Evolutionary conservation across 2,797 vertebrate genomes (phyloP), one percentile per base, ranked within the genome.

Genomic region (Simalia tracyae): DNA sequence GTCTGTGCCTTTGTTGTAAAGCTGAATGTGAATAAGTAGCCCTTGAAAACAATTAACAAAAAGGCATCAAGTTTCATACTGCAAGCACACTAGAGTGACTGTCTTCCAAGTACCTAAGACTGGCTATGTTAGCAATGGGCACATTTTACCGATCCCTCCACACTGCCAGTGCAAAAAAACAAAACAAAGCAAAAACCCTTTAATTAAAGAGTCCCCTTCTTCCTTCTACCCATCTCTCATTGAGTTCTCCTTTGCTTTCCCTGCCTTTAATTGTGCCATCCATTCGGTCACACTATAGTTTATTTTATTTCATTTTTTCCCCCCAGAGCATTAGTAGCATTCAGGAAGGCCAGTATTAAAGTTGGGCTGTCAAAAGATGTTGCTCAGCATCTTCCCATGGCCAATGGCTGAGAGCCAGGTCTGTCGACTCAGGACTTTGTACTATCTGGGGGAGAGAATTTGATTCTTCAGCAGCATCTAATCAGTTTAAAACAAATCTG

Each of bases 401-500:
- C 94, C 90, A 63, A 88, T 97, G 97, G 97, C 97, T 94, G 89
- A 88, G 22, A 97, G 97, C 97, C 97, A 98, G 95, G 46, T 94
- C 96, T 97, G 97, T 98, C 97, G 98, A 96, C 97, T 97, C 97
- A 97, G 94, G 93, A 94, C 97, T 97, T 97, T 97, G 96, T 97
- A 95, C 97, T 97, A 96, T 96, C 97, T 92, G 93, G 96, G 96
- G 96, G 95, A 98, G 97, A 98, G 97, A 96, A 97, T 96, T 92
- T 97, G 97, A 97, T 97, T 97, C 97, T 96, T 97, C 97, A 97
- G 97, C 97, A 96, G 96, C 96, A 96, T 97, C 96, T 97, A 97
- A 98, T 98, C 97, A 97, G 96, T 95, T 98, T 97, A 96, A 97
- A 97, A 96, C 95, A 97, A 98, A 97, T 98, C 97, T 98, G 97